Conservation (phyloP, 2,888 invertebrate genomes). For the Rhabditophanes sp. region DNA sequence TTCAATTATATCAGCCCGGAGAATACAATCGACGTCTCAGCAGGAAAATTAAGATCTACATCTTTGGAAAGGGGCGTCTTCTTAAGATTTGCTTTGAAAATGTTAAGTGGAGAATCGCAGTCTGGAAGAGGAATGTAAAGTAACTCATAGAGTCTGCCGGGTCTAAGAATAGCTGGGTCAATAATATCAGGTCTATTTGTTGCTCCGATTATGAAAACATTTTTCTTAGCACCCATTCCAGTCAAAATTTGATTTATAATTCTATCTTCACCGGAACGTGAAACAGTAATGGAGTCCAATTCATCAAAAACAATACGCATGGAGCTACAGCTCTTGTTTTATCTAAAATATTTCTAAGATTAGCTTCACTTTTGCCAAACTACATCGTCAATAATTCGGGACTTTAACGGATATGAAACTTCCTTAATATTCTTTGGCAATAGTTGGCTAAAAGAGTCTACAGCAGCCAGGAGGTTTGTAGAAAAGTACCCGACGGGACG, state of each 20-base stretch:
- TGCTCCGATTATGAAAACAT: conserved; percentile 96
- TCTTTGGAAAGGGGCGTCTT: conserved; percentile 52
- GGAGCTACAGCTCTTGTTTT: conserved; percentile 97
- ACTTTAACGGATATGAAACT: conserved; percentile 93
- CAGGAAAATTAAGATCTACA: conserved; percentile 62
- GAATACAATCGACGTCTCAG: conserved; percentile 69
- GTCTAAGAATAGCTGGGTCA: conserved; percentile 93
- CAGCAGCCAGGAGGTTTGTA: conserved; percentile 95
- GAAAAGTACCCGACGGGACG: conserved; percentile 72
- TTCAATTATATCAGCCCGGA: conserved; percentile 95
- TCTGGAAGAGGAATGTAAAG: conserved; percentile 99
- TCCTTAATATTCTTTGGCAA: conserved; percentile 98
- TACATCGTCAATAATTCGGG: conserved; percentile 94
- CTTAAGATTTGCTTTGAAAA: conserved; percentile 67
- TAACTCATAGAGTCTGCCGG: conserved; percentile 92
- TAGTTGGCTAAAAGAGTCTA: conserved; percentile 65
- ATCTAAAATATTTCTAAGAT: conserved; percentile 96
- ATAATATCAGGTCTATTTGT: conserved; percentile 83
- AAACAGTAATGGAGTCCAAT: conserved; percentile 96
- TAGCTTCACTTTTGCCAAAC: conserved; percentile 99
- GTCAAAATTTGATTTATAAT: conserved; percentile 99
- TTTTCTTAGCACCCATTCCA: conserved; percentile 99
- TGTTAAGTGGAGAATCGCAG: conserved; percentile 86
- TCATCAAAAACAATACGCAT: conserved; percentile 97
- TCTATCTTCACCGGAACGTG: conserved; percentile 91